Base-by-base conservation (phyloP, 2,888 invertebrate species). In the Drosophila mimetica region DNA sequence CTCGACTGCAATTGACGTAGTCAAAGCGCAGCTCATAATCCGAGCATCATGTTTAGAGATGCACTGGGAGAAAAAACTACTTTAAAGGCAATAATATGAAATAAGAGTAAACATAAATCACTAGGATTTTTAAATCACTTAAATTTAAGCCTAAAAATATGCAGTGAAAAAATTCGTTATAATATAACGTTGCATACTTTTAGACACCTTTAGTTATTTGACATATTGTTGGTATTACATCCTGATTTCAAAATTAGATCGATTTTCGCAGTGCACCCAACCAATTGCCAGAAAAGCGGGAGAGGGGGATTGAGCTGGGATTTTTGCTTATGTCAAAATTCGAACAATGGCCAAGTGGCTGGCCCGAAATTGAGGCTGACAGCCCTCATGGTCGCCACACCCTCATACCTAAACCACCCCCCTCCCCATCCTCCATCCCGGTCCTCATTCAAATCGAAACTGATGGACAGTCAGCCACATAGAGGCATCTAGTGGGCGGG, bases 261-360 rank as follows among this genome's bases (percentile, higher is more conserved):
- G 3, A 4, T 46, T 32, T 4, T 44, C 7, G 20, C 48, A 72
- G 54, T 48, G 57, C 42, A 37, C 22, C 6, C 46, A 6, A 20
- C 16, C 30, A 11, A 53, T 39, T 30, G 61, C 13, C 16, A 20
- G 53, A 18, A 53, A 53, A 37, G 8, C 34, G 14, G 54, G 18
- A 28, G 8, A 8, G 18, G 16, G 55, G 36, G 11, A 78, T 58
- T 71, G 67, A 70, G 60, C 74, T 63, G 71, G 70, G 82, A 87
- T 87, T 82, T 82, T 85, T 85, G 82, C 82, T 86, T 87, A 85
- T 85, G 82, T 78, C 88, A 85, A 79, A 87, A 81, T 59, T 78
- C 67, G 69, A 87, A 87, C 88, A 82, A 82, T 82, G 79, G 71
- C 66, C 76, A 84, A 84, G 88, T 84, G 86, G 84, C 75, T 86